Conservation (phyloP, 1,140 invertebrate species). For the Magallana angulata region DNA sequence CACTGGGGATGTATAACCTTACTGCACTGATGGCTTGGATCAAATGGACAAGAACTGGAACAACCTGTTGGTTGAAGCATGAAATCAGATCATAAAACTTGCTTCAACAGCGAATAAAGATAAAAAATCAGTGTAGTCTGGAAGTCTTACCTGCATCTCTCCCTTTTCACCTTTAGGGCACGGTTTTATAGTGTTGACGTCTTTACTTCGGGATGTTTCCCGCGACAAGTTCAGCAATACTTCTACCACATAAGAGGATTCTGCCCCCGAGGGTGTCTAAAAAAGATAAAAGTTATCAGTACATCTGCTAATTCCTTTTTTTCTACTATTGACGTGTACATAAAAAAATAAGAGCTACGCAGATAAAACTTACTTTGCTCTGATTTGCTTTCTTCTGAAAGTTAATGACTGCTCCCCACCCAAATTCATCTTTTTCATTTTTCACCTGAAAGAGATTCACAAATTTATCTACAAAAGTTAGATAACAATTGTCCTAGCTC, state of each 20-base stretch:
- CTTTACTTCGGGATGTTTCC: slow-evolving; percentile 79
- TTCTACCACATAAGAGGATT: slow-evolving; percentile 87
- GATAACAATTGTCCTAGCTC: not conserved
- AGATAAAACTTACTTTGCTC: slow-evolving; percentile 74
- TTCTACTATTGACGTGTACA: not conserved
- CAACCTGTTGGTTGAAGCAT: slow-evolving; percentile 80
- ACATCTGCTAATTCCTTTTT: not conserved
- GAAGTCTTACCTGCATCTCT: slow-evolving; percentile 86
- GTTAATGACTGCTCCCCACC: slow-evolving; percentile 97
- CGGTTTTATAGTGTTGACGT: slow-evolving; percentile 72
- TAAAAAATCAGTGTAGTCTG: not conserved
- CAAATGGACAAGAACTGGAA: slow-evolving; percentile 90
- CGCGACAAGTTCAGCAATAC: slow-evolving; percentile 89
- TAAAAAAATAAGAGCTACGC: not conserved
- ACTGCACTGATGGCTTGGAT: slow-evolving; percentile 91
- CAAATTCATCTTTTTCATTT: slow-evolving; percentile 92
- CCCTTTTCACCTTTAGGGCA: slow-evolving; percentile 83
- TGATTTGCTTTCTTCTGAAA: slow-evolving; percentile 88
- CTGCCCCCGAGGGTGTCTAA: slow-evolving; percentile 67
- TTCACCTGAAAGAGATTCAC: slow-evolving; percentile 84
- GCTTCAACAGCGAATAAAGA: not conserved
- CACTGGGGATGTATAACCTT: slow-evolving; percentile 93
- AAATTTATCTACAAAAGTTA: too few relatives aligned
- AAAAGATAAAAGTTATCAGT: not conserved
- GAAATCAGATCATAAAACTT: slow-evolving; percentile 6